These are phyloP conservation scores for Gymnodraco acuticeps DNA, from an alignment of 2,797 vertebrate genomes.

Conservation along the genomic window DNA sequence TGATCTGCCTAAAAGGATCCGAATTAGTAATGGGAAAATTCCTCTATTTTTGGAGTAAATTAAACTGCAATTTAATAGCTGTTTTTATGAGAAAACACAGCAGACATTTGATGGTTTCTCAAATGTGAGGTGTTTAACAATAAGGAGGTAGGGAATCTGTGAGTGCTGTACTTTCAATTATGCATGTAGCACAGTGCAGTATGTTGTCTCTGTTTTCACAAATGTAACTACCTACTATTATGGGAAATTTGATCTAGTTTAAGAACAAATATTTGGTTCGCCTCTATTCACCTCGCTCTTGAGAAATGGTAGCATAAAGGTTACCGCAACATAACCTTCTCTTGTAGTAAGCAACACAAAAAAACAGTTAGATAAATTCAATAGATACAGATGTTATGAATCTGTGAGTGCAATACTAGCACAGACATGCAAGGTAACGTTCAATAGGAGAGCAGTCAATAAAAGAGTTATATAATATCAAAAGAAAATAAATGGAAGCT, in stretches of 20 bases:
- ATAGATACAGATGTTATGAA: neutral
- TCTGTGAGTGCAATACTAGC: constrained; percentile 12
- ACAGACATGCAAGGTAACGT: constrained; percentile 30
- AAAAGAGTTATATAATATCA: constrained; percentile 40
- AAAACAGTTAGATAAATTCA: neutral
- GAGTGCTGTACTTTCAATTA: neutral
- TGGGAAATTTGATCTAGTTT: neutral
- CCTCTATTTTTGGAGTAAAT: neutral
- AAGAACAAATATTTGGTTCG: neutral
- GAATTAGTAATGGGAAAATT: neutral
- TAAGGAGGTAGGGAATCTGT: neutral
- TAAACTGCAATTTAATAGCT: neutral
- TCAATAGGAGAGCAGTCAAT: constrained; percentile 15
- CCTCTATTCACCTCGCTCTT: neutral
- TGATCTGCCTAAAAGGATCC: neutral
- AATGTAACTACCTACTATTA: neutral
- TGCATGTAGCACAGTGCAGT: neutral
- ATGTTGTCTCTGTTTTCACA: neutral
- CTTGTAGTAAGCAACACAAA: neutral
- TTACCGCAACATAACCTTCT: neutral
- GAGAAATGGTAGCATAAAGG: neutral
- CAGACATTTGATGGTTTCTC: neutral
- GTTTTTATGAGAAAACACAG: neutral
- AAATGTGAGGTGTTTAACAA: neutral
- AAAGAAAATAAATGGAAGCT: constrained; percentile 25